Evolutionary conservation across 1,140 invertebrate genomes (phyloP).

Genomic region (Pemphigus obesinymphae): DNA sequence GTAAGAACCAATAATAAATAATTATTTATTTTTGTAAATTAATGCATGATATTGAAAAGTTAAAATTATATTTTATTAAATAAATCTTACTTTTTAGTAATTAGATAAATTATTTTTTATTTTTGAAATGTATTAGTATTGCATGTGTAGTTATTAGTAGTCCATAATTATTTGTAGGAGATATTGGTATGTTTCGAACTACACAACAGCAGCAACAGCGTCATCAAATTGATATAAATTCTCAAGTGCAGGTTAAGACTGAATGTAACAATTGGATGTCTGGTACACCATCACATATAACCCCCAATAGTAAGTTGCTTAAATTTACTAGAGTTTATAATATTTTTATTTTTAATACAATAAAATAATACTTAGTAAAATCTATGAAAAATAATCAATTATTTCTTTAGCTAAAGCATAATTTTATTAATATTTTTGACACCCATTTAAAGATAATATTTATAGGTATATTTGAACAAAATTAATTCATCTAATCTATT

Average conservation of each 20-base stretch:
- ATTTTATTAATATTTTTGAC: no score
- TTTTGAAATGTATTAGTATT: slow-evolving; percentile 4
- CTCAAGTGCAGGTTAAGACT: slow-evolving; percentile 37
- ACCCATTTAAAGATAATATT: no score
- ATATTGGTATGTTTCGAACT: slow-evolving; percentile 39
- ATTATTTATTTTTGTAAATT: background rate
- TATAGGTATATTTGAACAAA: no score
- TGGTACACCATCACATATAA: slow-evolving; percentile 21
- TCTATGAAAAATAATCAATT: background rate
- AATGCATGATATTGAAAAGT: background rate
- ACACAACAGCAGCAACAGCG: slow-evolving; percentile 6
- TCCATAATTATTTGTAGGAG: slow-evolving; percentile 34
- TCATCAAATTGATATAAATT: slow-evolving; percentile 37
- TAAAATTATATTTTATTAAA: background rate
- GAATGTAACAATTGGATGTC: slow-evolving; percentile 38
- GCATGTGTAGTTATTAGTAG: slow-evolving; percentile 42
- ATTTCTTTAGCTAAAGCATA: background rate
- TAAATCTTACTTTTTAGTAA: background rate
- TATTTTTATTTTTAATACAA: background rate
- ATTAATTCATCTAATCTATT: no score
- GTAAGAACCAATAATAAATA: background rate
- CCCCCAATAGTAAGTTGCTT: slow-evolving; percentile 36
- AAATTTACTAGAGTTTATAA: background rate
- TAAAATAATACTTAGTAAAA: background rate
- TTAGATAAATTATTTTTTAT: background rate